These are phyloP conservation scores for Coptotermes formosanus DNA, from an alignment of 1,140 invertebrate genomes.

Conservation along the genomic window DNA sequence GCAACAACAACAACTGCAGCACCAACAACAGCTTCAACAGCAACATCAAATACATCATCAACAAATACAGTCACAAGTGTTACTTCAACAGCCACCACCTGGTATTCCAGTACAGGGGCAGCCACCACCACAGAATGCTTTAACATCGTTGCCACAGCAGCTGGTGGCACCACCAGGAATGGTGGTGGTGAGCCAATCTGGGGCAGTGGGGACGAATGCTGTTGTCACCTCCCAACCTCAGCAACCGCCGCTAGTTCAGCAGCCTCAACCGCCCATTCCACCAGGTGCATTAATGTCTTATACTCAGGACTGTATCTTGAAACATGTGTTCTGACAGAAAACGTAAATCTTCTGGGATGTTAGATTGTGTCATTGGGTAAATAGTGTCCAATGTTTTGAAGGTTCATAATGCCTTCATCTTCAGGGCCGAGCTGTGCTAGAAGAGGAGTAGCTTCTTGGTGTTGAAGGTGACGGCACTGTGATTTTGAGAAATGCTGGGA, in stretches of 20 bases:
- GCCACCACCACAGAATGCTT: slow-evolving; percentile 15
- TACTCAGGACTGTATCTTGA: too few species aligned
- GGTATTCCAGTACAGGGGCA: background rate
- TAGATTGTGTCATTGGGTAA: too few species aligned
- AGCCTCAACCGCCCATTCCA: background rate
- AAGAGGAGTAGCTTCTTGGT: too few species aligned
- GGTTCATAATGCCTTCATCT: too few species aligned
- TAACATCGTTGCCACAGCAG: background rate
- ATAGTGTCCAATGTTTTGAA: too few species aligned
- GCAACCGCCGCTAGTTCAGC: background rate
- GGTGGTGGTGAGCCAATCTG: slow-evolving; percentile 30
- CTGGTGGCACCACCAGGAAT: slow-evolving; percentile 24
- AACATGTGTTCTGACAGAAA: too few species aligned
- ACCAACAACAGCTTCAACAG: slow-evolving; percentile 30
- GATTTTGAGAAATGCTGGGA: too few species aligned
- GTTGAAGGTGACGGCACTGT: too few species aligned
- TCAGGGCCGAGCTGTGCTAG: too few species aligned
- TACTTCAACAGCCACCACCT: slow-evolving; percentile 24
- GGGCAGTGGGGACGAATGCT: background rate
- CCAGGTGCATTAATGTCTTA: background rate
- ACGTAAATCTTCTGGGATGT: too few species aligned
- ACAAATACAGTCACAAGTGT: slow-evolving; percentile 22
- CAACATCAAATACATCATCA: slow-evolving; percentile 21
- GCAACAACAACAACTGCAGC: slow-evolving; percentile 28
- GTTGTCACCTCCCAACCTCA: slow-evolving; percentile 23